Evolutionary conservation across 2,888 invertebrate genomes (phyloP), one percentile per base, ranked within the genome.

Genomic region (Apeira syringaria): DNA sequence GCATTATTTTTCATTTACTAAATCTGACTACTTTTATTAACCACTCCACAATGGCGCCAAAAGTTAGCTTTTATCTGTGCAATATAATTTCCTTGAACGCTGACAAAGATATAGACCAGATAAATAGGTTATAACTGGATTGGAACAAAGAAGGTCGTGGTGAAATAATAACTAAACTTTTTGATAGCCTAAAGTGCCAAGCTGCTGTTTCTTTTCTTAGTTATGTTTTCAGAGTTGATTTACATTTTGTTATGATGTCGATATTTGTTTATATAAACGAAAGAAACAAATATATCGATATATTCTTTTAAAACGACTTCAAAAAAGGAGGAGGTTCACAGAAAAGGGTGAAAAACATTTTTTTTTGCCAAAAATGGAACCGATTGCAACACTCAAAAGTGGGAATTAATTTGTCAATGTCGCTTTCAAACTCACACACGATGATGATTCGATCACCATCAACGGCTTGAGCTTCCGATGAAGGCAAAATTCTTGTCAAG

Each of bases 141-240:
- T 29, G 41, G 40, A 25, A 44, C 30, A 43, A 43, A 46, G 10
- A 29, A 46, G 42, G 37, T 30, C 26, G 26, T 36, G 12, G 42
- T 40, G 37, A 37, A 29, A 29, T 29, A 48, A 48, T 41, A 46
- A 48, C 41, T 41, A 47, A 49, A 49, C 43, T 50, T 53, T 52
- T 47, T 36, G 39, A 47, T 2, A 35, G 38, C 37, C 29, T 30
- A 32, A 28, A 17, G 17, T 9, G 29, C 15, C 29, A 17, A 29
- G 8, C 26, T 32, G 42, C 20, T 42, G 17, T 24, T 39, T 12
- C 20, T 20, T 39, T 46, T 24, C 10, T 47, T 41, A 37, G 42
- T 39, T 42, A 38, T 34, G 22, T 25, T 37, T 40, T 22, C 9
- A 20, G 26, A 39, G 27, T 15, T 11, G 4, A 11, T 26, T 26